Base-by-base conservation (phyloP, 2,797 vertebrate genomes). In the Paedocypris micromegethes region DNA sequence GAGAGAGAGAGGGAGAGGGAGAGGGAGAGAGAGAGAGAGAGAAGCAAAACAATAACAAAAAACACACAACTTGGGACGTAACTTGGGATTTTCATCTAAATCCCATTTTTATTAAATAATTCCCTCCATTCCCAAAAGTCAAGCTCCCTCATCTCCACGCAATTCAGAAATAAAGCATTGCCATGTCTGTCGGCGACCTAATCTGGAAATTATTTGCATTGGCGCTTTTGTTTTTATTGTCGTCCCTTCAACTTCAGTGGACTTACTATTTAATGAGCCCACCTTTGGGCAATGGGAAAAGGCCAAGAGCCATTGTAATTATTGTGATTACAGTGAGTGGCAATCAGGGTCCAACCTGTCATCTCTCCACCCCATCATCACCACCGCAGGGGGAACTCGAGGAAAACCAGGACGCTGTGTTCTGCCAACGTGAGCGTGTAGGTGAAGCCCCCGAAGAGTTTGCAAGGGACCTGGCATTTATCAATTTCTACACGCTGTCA, bases 321-420 rank as follows among this genome's bases (percentile, higher is more conserved):
- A 78, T 46, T 63, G 8, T 47, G 63, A 75, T 78, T 75, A 75
- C 55, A 64, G 47, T 64, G 66, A 68, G 52, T 75, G 76, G 67
- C 76, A 78, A 78, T 78, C 76, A 78, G 47, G n/a, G 44, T 9
- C 52, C 45, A 64, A 78, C 64, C 73, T 70, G 59, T 73, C 55
- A 70, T 23, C 50, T 59, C 48, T 57, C 44, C 67, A 73, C 76
- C 67, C 75, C 66, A 58, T 69, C 58, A 68, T 47, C 41, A 8
- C 58, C 37, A 52, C 2, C 62, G 63, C 73, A 56, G 58, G 60
- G 47, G 50, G 38, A 5, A 54, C 60, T 61, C 47, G 58, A 65
- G 55, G 55, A 3, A 7, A 46, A 7, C 2, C 1, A 7, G 52
- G 1, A 3, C 60, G 58, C 52, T 41, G 3, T 44, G n/a, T 23